Evolutionary conservation across 2,113 vertebrate genomes (phyloP), one percentile per base, ranked within the genome.

Genomic region (Paralichthys olivaceus): DNA sequence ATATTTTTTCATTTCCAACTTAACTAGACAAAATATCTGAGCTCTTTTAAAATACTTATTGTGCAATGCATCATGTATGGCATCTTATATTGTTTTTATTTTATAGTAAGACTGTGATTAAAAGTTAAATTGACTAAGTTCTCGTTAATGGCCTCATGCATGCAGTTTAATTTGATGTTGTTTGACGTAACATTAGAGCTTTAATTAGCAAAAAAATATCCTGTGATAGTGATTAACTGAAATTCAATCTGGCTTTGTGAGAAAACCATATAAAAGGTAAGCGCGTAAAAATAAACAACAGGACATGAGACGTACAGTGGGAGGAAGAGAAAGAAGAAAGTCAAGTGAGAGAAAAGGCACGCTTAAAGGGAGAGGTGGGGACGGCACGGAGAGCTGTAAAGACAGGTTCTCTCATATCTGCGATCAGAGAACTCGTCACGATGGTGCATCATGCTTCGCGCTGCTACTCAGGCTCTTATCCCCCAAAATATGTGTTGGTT

Each of bases 381-480:
- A 61, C 77, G 75, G 59, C 43, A 49, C 45, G 29, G 45, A 40
- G 78, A 88, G 84, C 47, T 88, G 81, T 82, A 88, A 20, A 37
- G 77, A 85, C 90, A 90, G 75, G 87, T 92, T 86, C 64, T 71
- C 51, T 83, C 70, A 60, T 86, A 81, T 74, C 64, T 79, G 15
- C 47, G 71, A 81, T 72, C n/a, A 62, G 58, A 17, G 49, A 88
- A 77, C 79, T 64, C 5, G 80, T 73, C 57, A 25, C 40, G 22
- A 59, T 71, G 57, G 79, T 87, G 84, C n/a, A 40, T 89, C 84
- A 81, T 4, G 12, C 65, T 58, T 72, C 68, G 77, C 71, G 84
- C 78, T 56, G 51, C 26, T 67, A 9, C 73, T 80, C 22, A 67
- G 34, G 68, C 26, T 20, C 34, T 70, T 5, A 72, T 68, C 26